Evolutionary conservation across 2,113 vertebrate genomes (phyloP), one percentile per base, ranked within the genome.

Genomic region (Jacana jacana): DNA sequence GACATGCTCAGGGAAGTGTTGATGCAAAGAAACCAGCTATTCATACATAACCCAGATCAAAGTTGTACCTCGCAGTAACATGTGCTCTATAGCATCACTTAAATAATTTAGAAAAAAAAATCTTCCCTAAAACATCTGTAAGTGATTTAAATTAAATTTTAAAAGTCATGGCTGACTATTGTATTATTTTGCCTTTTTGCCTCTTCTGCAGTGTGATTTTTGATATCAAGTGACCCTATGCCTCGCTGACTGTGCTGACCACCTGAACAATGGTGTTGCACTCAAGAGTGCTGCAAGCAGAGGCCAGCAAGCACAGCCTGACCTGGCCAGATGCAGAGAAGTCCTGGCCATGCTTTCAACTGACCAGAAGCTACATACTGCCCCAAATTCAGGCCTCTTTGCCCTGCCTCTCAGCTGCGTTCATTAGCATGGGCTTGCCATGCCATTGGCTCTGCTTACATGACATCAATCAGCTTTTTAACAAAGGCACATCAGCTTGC

Each of bases 191-290:
- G 42, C 31, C 17, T 72, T 68, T n/a, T 57, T 49, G 31, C 28
- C 35, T 51, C 60, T 54, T 10, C 49, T 44, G 7, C 10, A 20
- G 9, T 9, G 25, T 81, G 52, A 9, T 14, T 55, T 88, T 64
- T 58, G 16, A 76, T 79, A 12, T 13, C 31, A 54, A 40, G 48
- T 15, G 33, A 81, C 64, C 85, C 48, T 0, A 0, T 23, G 20
- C 13, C 69, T 69, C 40, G 4, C 39, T 7, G 33, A 5, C 13
- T 2, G 0, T 3, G 10, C 48, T 52, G 31, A 18, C 17, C 13
- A 25, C 23, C 66, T 39, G 66, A 55, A 24, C 0, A 0, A 17
- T 0, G 4, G 14, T 2, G 15, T 7, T 9, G 22, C 6, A 2
- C n/a, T 44, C 25, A 1, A 1, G 20, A 25, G 16, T 2, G 0